A percentile compares a stretch with the other conserved stretches of the same genome.
These are phyloP conservation scores for Caenorhabditis panamensis DNA, from an alignment of 2,888 invertebrate genomes.

Conservation along the genomic window DNA sequence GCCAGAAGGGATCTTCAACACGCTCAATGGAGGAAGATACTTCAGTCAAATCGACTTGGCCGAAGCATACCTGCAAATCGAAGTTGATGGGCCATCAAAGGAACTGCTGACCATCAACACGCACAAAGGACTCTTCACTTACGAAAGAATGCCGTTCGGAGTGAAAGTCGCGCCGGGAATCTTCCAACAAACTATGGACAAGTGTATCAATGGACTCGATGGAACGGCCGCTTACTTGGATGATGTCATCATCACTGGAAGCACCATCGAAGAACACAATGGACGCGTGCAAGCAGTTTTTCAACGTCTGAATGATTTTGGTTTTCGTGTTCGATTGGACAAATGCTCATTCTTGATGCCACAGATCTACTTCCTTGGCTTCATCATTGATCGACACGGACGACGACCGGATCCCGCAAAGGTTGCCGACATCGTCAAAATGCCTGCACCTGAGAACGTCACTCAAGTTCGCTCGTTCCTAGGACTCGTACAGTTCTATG, in stretches of 20 bases:
- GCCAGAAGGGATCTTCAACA: conserved; percentile 64
- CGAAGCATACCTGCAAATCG: conserved; percentile 72
- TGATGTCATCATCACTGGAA: conserved; percentile 63
- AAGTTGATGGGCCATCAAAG: conserved; percentile 53
- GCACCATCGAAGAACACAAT: conserved; percentile 51
- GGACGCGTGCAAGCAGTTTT: conserved; percentile 46
- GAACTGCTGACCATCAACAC: conserved; percentile 61
- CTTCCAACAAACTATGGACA: conserved; percentile 68
- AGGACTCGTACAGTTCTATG: conserved; percentile 57
- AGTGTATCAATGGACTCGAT: conserved; percentile 56
- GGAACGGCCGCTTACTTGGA: conserved; percentile 61
- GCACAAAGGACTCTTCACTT: conserved; percentile 62
- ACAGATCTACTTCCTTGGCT: conserved; percentile 64
- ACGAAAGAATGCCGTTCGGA: conserved; percentile 69
- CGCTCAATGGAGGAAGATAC: conserved; percentile 58
- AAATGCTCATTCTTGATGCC: conserved; percentile 66
- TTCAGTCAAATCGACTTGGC: conserved; percentile 61
- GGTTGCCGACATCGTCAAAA: conserved; percentile 43
- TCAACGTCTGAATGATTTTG: conserved; percentile 56
- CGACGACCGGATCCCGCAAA: conserved; percentile 59
- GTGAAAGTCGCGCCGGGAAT: conserved; percentile 66
- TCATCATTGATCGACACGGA: conserved; percentile 56
- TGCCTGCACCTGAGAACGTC: conserved; percentile 53
- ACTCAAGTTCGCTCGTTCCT: conserved; percentile 40
- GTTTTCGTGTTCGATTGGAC: conserved; percentile 54